Evolutionary conservation across 92 coral and sea anemone genomes (phyloP), one percentile per base, ranked within the genome.

Genomic region (Chrysogorgia sp.): DNA sequence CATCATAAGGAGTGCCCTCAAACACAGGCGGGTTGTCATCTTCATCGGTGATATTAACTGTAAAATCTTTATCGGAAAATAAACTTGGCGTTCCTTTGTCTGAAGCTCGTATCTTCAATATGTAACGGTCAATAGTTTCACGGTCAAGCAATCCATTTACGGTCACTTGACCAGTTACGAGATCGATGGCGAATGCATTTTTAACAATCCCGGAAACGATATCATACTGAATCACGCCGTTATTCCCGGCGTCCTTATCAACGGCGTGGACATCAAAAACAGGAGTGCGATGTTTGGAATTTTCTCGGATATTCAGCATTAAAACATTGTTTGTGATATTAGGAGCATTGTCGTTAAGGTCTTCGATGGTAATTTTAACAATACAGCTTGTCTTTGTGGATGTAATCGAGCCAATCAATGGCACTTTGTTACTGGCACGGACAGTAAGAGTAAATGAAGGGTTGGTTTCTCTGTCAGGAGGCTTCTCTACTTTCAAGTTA

Each of bases 281-380:
- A 9, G 23, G 75, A 47, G 87, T 67, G 10, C 89, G 91, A 0
- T 34, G 3, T 0, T 53, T 25, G 7, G 86, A 61, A 62, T 86
- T 90, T 82, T 96, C 99, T 10, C 37, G 62, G 21, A 96, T 81
- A 0, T 22, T 52, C 35, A 91, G 84, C 25, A 88, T 74, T n/a
- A 57, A 24, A 30, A 35, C 72, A 56, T 64, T 87, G 74, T 83
- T 92, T 49, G 65, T 57, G 67, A 89, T 91, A 6, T 22, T 29
- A 24, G 99, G 99, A 0, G 92, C 85, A 75, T 96, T 96, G 75
- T 96, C 99, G 74, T 96, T 96, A 28, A 92, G 92, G 75, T 96
- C 99, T 19, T 81, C 71, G 1, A 96, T 87, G 9, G 91, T 82
- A 55, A 96, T 84, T 53, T 63, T 58, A 0, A 90, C 91, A 0